A percentile compares a stretch with the other conserved stretches of the same genome.
phyloP scores from a whole-genome alignment of 2,113 vertebrate genomes.

The Pangasianodon gigas region DNA sequence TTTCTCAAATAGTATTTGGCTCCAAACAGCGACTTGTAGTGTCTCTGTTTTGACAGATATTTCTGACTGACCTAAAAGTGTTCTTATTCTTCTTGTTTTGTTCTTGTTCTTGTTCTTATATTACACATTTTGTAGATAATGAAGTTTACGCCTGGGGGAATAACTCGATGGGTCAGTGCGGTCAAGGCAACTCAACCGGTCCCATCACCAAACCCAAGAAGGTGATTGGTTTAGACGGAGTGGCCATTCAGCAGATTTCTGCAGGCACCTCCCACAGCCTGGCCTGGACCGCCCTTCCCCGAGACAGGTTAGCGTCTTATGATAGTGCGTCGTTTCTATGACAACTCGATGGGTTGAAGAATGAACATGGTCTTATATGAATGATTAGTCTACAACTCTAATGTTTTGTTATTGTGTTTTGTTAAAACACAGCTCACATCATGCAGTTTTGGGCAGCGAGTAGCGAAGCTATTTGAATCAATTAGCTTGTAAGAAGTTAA shows the following conservation, averaged over 20 bases:
- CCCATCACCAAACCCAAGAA: slow-evolving; percentile 99
- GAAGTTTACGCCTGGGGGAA: slow-evolving; percentile 99
- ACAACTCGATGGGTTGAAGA: background rate
- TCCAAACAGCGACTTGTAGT: too few relatives aligned
- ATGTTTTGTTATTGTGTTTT: too few relatives aligned
- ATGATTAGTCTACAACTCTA: background rate
- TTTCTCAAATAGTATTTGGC: too few relatives aligned
- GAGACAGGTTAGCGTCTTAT: slow-evolving; percentile 81
- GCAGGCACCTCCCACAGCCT: slow-evolving; percentile 96
- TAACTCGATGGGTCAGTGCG: slow-evolving; percentile 99
- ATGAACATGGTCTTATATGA: background rate
- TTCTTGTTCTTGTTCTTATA: background rate
- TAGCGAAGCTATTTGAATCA: background rate
- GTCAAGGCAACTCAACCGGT: slow-evolving; percentile 95
- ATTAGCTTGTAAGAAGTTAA: background rate
- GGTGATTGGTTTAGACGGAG: slow-evolving; percentile 93
- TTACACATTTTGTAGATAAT: slow-evolving; percentile 78
- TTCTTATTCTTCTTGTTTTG: background rate
- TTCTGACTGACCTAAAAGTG: background rate
- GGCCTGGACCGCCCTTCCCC: slow-evolving; percentile 97
- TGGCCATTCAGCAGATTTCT: slow-evolving; percentile 95
- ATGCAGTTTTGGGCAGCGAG: too few relatives aligned
- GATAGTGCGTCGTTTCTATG: background rate
- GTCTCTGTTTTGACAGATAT: background rate
- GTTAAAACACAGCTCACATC: background rate